Percentiles rank a stretch among this genome's conserved stretches.
Conservation (phyloP, 2,797 vertebrate species). For the Chromobotia macracanthus region DNA sequence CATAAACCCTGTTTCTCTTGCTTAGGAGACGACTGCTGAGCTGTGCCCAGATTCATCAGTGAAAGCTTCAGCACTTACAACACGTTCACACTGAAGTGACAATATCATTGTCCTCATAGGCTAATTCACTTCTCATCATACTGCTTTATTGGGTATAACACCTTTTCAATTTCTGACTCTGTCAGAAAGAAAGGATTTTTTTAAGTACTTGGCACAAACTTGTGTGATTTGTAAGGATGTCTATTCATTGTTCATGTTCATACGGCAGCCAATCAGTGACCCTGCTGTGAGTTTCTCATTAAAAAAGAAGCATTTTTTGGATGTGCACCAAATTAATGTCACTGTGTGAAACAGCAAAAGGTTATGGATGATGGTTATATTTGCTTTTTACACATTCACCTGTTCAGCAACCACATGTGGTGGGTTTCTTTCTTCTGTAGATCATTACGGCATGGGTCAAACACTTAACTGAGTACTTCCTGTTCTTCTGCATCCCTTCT, state of each 20-base stretch:
- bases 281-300: constrained; percentile 48
- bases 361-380: constrained; percentile 37
- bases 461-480: background rate
- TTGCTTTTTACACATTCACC: constrained; percentile 38
- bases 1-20: constrained; percentile 50
- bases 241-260: constrained; percentile 27
- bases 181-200: constrained; percentile 5
- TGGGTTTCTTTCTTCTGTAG: background rate
- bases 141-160: constrained; percentile 48
- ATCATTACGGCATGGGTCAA: background rate
- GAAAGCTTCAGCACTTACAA: constrained; percentile 42
- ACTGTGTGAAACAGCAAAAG: constrained; percentile 30
- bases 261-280: constrained; percentile 33
- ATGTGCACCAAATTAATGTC: constrained; percentile 40
- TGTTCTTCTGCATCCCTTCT: background rate
- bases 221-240: constrained; percentile 3
- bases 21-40: constrained; percentile 40
- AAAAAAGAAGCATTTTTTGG: constrained; percentile 32
- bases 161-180: constrained; percentile 30
- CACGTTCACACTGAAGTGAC: constrained; percentile 39
- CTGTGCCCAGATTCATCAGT: constrained; percentile 23
- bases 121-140: constrained; percentile 51
- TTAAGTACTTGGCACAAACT: constrained; percentile 15
- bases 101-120: constrained; percentile 39
- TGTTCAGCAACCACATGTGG: background rate